Conservation (phyloP, 2,113 vertebrate species). For the Hemiscyllium ocellatum region DNA sequence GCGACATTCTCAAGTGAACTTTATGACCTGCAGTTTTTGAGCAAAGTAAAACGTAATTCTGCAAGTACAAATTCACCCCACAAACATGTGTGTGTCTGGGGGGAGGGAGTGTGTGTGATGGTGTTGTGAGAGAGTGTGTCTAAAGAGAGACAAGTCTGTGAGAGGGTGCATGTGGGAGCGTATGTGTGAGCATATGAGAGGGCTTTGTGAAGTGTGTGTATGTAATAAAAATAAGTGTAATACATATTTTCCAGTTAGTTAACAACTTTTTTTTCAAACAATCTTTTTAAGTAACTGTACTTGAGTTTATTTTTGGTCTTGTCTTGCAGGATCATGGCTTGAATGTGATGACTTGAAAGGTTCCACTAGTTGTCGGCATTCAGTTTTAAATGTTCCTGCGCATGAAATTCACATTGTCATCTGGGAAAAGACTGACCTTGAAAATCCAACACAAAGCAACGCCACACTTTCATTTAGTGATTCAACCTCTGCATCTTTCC, state of each 20-base stretch:
- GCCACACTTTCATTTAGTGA: neutral
- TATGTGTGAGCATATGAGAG: too few relatives aligned
- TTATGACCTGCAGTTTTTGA: too few relatives aligned
- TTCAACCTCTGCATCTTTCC: neutral
- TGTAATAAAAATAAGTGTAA: too few relatives aligned
- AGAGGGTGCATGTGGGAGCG: too few relatives aligned
- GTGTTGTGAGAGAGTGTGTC: too few relatives aligned
- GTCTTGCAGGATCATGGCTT: constrained; percentile 73
- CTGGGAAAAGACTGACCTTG: constrained; percentile 66
- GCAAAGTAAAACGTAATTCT: too few relatives aligned
- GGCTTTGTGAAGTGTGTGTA: neutral
- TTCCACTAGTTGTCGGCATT: constrained; percentile 50
- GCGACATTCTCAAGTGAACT: too few relatives aligned
- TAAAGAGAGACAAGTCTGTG: too few relatives aligned
- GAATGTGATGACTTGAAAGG: constrained; percentile 84
- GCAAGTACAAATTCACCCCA: too few relatives aligned
- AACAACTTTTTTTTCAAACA: neutral
- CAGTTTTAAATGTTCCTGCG: constrained; percentile 60
- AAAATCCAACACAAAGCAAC: neutral
- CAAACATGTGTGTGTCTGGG: too few relatives aligned
- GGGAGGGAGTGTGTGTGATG: rapidly evolving
- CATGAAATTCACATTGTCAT: constrained; percentile 75
- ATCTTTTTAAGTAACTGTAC: neutral
- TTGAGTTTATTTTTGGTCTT: neutral
- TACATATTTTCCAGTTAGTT: neutral